Evolutionary conservation across 92 coral and sea anemone species (phyloP), one percentile per base, ranked within the genome.

Genomic region (Epizoanthus illoricatus): DNA sequence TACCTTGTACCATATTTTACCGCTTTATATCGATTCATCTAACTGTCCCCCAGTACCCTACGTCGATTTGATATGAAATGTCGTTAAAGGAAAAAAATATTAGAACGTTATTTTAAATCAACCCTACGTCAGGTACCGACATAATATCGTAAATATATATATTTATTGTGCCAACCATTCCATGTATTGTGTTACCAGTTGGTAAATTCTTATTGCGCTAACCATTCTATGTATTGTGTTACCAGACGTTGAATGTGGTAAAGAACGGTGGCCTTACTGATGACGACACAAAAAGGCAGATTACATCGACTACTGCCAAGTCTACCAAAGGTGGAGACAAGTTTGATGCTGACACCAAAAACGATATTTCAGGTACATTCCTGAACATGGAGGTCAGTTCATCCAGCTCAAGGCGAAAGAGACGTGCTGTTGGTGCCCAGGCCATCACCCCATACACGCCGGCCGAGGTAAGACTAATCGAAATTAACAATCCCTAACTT

Each of bases 231-330:
- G 42, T 42, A n/a, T 6, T 69, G 69, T 15, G 55, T 56, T 57
- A 74, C 41, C 84, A 90, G 94, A 74, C 73, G 16, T n/a, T 88
- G n/a, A 5, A 20, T 24, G 71, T 82, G 19, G 18, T 88, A n/a
- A 81, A 81, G 49, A 76, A 15, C 11, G 91, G 91, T 5, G 91
- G 88, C 18, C 71, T 90, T 0, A 45, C 85, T 24, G 91, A 85
- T 59, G 71, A 66, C 15, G 86, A 54, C 21, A 80, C 87, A 20
- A 68, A 87, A 78, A 62, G n/a, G 42, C 70, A 84, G 49, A 70
- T 83, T 81, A 81, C 65, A 16, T 56, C 67, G 16, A 79, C 89
- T 13, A 71, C 57, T 72, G 85, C 67, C 24, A 69, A 81, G 54
- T 63, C 87, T 7, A 90, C 94, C 33, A 62, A 41, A 11, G 89